Conservation (phyloP, 2,888 invertebrate species). For the Metopia argyrocephala region DNA sequence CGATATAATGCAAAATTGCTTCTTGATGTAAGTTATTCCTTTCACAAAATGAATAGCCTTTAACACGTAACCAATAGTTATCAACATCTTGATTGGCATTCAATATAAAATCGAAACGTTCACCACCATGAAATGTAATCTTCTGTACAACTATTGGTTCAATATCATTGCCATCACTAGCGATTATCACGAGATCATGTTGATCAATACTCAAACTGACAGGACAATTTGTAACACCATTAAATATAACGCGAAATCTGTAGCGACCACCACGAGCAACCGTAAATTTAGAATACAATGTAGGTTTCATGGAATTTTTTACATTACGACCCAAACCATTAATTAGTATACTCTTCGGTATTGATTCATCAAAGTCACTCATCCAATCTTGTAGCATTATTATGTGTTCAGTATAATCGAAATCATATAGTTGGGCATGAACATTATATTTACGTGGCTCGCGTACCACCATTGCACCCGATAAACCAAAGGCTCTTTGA, state of each 20-base stretch:
- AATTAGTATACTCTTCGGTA: slow-evolving; percentile 72
- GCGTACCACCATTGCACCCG: slow-evolving; percentile 72
- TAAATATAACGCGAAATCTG: slow-evolving; percentile 74
- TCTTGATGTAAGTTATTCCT: slow-evolving; percentile 72
- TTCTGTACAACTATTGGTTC: slow-evolving; percentile 73
- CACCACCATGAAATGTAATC: slow-evolving; percentile 72
- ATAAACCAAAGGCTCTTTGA: slow-evolving; percentile 73
- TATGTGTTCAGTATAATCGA: slow-evolving; percentile 72
- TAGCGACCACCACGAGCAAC: slow-evolving; percentile 74
- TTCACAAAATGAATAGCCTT: slow-evolving; percentile 73
- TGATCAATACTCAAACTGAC: slow-evolving; percentile 72
- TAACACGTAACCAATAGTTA: slow-evolving; percentile 75
- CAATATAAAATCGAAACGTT: slow-evolving; percentile 74
- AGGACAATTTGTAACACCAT: slow-evolving; percentile 75
- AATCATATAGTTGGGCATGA: slow-evolving; percentile 72
- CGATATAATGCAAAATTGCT: slow-evolving; percentile 73
- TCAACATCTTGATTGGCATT: slow-evolving; percentile 71
- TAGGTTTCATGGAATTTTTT: slow-evolving; percentile 63
- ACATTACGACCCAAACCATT: slow-evolving; percentile 73
- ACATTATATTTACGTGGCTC: slow-evolving; percentile 68
- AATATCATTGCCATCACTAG: slow-evolving; percentile 74
- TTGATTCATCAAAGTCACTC: slow-evolving; percentile 69
- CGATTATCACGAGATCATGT: slow-evolving; percentile 72
- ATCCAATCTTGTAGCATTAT: slow-evolving; percentile 75
- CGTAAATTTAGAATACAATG: slow-evolving; percentile 70